A percentile compares a stretch with the other conserved stretches of the same genome.
Evolutionary conservation across 2,113 vertebrate species (phyloP).

Genomic region (Mystacornis crossleyi): DNA sequence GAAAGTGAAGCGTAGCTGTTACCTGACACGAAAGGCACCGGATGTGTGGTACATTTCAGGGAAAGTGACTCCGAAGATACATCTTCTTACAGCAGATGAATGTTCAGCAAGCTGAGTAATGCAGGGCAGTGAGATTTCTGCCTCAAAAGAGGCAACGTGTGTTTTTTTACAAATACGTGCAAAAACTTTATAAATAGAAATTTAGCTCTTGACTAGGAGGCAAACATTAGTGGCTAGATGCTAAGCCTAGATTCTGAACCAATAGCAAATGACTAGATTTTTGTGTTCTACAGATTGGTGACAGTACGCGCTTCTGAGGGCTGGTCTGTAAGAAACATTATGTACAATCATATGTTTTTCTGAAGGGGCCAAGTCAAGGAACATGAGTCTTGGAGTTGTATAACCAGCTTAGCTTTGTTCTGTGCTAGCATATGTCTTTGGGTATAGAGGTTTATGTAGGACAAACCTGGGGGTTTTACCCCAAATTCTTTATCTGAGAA

Average conservation of each 20-base stretch:
- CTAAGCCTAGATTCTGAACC: neutral
- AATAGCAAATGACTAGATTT: neutral
- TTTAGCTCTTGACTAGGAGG: neutral
- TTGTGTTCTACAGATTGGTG: neutral
- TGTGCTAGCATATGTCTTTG: neutral
- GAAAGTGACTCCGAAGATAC: neutral
- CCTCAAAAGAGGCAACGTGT: no score
- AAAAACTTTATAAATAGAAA: neutral
- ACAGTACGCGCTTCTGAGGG: neutral
- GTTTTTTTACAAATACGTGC: neutral
- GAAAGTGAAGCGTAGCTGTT: neutral
- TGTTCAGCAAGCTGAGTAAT: neutral
- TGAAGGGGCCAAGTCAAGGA: neutral
- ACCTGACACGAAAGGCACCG: fast-evolving
- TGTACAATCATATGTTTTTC: fast-evolving
- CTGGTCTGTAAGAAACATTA: fast-evolving
- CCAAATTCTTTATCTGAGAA: neutral
- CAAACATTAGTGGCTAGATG: neutral
- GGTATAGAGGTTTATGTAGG: neutral
- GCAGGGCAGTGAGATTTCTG: neutral
- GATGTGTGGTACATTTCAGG: neutral
- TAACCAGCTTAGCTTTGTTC: neutral
- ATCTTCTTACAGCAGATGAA: neutral
- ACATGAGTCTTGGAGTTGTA: neutral
- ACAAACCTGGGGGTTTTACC: neutral